These are phyloP conservation scores for Speoplatyrhinus poulsoni DNA, from an alignment of 2,113 vertebrate species.

Conservation along the genomic window DNA sequence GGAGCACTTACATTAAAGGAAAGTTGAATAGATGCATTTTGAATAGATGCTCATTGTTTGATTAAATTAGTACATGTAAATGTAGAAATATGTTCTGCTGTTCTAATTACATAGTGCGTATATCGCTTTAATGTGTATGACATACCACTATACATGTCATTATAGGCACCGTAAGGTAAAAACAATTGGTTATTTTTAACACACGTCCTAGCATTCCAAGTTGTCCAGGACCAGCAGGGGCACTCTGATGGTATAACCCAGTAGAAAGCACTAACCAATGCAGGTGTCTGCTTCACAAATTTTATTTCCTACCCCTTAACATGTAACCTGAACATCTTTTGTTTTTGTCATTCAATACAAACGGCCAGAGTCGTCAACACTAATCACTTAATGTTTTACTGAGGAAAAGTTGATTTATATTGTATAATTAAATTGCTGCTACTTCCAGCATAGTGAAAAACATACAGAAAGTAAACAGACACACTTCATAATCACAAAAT, in stretches of 20 bases:
- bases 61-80: no score
- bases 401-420: slow-evolving; percentile 66
- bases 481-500: slow-evolving; percentile 74
- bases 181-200: neutral
- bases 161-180: neutral
- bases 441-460: slow-evolving; percentile 72
- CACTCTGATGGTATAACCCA: no score
- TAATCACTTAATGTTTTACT: slow-evolving; percentile 54
- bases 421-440: slow-evolving; percentile 63
- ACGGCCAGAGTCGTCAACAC: slow-evolving; percentile 62
- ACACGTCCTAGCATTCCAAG: no score
- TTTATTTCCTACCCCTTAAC: slow-evolving; percentile 43
- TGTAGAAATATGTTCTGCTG: no score
- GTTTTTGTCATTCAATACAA: slow-evolving; percentile 45
- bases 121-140: neutral
- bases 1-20: no score
- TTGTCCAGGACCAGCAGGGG: no score
- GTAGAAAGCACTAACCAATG: neutral
- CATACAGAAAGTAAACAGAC: slow-evolving; percentile 70
- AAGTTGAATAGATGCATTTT: no score
- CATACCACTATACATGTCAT: neutral
- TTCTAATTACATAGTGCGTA: neutral
- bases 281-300: slow-evolving; percentile 53
- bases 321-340: slow-evolving; percentile 52
- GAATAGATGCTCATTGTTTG: no score